Evolutionary conservation across 53 echinoderm and acorn worm species (phyloP).

Genomic region (Echinarachnius parma): DNA sequence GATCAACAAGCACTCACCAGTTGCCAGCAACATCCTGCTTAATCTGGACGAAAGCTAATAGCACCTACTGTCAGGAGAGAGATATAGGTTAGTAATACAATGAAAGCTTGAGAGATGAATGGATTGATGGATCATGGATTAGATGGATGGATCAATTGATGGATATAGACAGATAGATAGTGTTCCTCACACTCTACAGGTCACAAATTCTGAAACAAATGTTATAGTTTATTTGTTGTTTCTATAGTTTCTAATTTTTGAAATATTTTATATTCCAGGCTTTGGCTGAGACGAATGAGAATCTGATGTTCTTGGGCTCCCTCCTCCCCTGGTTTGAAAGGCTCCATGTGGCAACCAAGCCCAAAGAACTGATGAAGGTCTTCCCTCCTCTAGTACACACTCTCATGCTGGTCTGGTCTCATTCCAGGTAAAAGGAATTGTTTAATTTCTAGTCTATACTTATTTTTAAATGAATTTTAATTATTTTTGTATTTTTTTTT

Average conservation of each 20-base stretch:
- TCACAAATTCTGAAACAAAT: no score
- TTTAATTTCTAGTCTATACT: no score
- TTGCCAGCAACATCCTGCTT: slow-evolving; percentile 84
- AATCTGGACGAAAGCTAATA: slow-evolving; percentile 91
- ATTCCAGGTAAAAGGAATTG: slow-evolving; percentile 61
- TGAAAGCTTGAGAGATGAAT: no score
- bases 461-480: no score
- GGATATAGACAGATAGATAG: no score
- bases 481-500: no score
- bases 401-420: slow-evolving; percentile 85
- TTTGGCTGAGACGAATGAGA: slow-evolving; percentile 84
- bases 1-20: slow-evolving; percentile 77
- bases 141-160: no score
- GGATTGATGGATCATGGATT: no score
- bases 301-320: slow-evolving; percentile 77
- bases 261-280: slow-evolving; percentile 59
- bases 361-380: slow-evolving; percentile 70
- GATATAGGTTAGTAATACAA: no score
- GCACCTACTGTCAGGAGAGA: slow-evolving; percentile 95
- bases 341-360: slow-evolving; percentile 62
- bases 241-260: no score
- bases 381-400: slow-evolving; percentile 88
- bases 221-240: no score
- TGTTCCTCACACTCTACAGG: no score
- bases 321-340: slow-evolving; percentile 93